Evolutionary conservation across 2,113 vertebrate genomes (phyloP).

Genomic region (Nibea coibor): DNA sequence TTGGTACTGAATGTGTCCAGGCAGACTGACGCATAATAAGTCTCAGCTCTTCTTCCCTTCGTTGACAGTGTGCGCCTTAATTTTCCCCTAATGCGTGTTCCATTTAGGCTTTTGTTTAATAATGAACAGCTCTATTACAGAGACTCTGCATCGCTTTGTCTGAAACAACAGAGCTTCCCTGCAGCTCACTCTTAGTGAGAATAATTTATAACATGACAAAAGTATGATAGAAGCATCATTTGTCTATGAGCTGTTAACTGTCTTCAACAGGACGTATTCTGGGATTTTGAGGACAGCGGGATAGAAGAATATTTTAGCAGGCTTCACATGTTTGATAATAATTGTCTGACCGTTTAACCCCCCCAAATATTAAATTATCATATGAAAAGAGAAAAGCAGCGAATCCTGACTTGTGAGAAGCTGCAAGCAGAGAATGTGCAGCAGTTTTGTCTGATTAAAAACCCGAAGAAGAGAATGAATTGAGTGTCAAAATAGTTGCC

Average conservation of each 20-base stretch:
- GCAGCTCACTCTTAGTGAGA: constrained; percentile 33
- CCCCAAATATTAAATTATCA: background rate
- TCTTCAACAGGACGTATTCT: background rate
- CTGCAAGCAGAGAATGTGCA: background rate
- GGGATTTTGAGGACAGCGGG: constrained; percentile 1
- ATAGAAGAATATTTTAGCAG: background rate
- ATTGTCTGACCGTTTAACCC: background rate
- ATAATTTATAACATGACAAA: constrained; percentile 39
- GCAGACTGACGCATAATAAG: constrained; percentile 7
- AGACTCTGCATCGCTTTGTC: constrained; percentile 34
- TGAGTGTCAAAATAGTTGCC: background rate
- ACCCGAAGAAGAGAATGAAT: background rate
- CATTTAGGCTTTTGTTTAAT: constrained; percentile 63
- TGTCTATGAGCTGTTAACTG: background rate
- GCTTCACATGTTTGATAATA: background rate
- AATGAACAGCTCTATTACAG: constrained; percentile 53
- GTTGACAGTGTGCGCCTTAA: constrained; percentile 19
- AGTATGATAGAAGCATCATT: constrained; percentile 10
- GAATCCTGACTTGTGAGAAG: background rate
- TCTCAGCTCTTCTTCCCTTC: background rate
- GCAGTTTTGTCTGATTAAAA: background rate
- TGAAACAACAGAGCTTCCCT: constrained; percentile 35
- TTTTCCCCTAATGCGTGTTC: constrained; percentile 44
- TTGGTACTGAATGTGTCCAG: background rate
- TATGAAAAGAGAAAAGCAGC: background rate